Conservation (phyloP, 2,113 vertebrate genomes). For the Pachypanchax playfairii region DNA sequence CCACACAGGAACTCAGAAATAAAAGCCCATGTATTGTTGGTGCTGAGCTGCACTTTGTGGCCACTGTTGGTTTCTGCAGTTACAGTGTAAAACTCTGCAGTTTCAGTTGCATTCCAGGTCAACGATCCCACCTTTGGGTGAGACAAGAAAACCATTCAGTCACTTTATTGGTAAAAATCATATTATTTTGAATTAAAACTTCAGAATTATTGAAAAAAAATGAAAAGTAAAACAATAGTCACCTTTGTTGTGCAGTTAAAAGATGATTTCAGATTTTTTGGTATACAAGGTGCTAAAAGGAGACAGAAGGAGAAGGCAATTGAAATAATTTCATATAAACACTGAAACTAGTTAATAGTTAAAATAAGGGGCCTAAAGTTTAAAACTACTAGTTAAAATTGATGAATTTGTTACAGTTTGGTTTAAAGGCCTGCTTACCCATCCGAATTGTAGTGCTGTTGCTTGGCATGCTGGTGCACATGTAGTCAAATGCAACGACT, state of each 20-base stretch:
- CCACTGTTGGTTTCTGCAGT: slow-evolving; percentile 59
- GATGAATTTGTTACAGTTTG: no score
- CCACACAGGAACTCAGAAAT: slow-evolving; percentile 78
- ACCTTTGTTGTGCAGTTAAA: slow-evolving; percentile 73
- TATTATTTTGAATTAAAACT: no score
- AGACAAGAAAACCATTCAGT: neutral
- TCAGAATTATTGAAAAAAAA: no score
- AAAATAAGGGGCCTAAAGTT: no score
- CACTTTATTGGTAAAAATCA: neutral
- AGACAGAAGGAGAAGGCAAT: no score
- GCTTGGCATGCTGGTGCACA: slow-evolving; percentile 75
- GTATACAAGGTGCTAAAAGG: slow-evolving; percentile 77
- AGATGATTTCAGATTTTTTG: slow-evolving; percentile 62
- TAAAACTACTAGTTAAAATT: no score
- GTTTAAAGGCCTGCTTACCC: slow-evolving; percentile 58
- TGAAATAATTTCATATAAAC: no score
- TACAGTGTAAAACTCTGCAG: slow-evolving; percentile 71
- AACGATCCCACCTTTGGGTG: slow-evolving; percentile 60
- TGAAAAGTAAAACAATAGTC: neutral
- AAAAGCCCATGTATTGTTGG: slow-evolving; percentile 62
- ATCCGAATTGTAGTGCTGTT: slow-evolving; percentile 69
- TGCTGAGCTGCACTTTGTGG: slow-evolving; percentile 64
- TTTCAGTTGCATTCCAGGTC: slow-evolving; percentile 68
- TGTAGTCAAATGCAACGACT: slow-evolving; percentile 54
- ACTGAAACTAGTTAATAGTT: no score